Evolutionary conservation across 2,888 invertebrate genomes (phyloP), one percentile per base, ranked within the genome.

Genomic region (Sisyra terminalis): DNA sequence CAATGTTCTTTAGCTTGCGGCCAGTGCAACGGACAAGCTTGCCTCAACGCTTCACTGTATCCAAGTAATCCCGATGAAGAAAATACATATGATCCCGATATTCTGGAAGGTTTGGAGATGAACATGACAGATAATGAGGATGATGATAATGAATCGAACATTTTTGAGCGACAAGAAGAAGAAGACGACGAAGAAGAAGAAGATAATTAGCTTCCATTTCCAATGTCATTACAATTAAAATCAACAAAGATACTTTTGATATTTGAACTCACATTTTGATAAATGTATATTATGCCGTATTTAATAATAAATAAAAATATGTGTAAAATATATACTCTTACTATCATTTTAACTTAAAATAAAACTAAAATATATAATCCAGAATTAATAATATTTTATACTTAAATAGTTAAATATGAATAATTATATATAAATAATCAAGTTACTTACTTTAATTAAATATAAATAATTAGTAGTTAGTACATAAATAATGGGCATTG

Each of bases 1-100:
- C 51, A 49, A 40, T 47, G 50, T 44, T 48, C 50, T 47, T 45
- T 45, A 51, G 51, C 47, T 52, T 53, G 53, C 43, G 47, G 48
- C 39, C 49, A 48, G 36, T 50, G 48, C 40, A 47, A 49, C 43
- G 48, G 47, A 17, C 44, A 36, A 36, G 44, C 31, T 44, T 42
- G 41, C 29, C 44, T 40, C 31, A 37, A 43, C 29, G 42, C 45
- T 45, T 34, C 29, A 16, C 10, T 34, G 29, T 45, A 35, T 24
- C 42, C 36, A 45, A 38, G 18, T 14, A 37, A 45, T 35, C 38
- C 18, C 32, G 45, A 45, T 24, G 42, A 45, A 45, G 42, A 43
- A 24, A 43, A 16, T 44, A 41, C 44, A 42, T 40, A 30, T 44
- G 18, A 44, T 30, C 44, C 40, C 11, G 41, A 43, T 43, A 42